Percentiles rank a stretch among this genome's conserved stretches.
Conservation (phyloP, 2,797 vertebrate genomes). For the Sebastes diaconus region DNA sequence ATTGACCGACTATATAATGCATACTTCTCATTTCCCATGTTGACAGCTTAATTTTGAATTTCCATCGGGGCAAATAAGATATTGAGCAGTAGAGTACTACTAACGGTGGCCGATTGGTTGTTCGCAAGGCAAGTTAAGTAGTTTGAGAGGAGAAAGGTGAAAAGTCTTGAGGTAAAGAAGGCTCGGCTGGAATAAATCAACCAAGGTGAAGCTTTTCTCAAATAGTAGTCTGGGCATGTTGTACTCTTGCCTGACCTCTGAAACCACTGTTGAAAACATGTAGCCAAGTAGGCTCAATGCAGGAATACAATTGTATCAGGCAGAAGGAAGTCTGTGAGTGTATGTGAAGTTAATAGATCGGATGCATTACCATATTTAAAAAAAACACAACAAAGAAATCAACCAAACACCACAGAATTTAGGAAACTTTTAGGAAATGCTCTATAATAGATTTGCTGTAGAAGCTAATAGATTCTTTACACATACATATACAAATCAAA, state of each 20-base stretch:
- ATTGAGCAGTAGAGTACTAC: not conserved
- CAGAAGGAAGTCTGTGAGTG: not conserved
- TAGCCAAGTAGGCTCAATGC: not conserved
- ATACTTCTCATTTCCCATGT: conserved; percentile 14
- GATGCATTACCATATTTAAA: not conserved
- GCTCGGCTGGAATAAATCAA: conserved; percentile 6
- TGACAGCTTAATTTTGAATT: not conserved
- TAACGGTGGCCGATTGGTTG: not conserved
- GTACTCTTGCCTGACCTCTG: not conserved
- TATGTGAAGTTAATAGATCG: not conserved
- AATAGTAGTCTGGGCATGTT: not conserved
- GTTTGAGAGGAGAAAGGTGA: conserved; percentile 8
- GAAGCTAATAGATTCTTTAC: not conserved
- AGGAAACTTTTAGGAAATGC: not conserved
- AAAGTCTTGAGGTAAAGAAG: conserved; percentile 1
- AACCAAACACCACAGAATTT: not conserved
- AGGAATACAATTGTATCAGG: not conserved
- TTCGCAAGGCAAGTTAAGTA: conserved; percentile 3
- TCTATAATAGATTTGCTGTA: not conserved
- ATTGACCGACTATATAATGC: not conserved
- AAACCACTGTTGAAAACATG: not conserved
- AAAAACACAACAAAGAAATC: not conserved
- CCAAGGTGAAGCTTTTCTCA: not conserved
- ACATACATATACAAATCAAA: not conserved
- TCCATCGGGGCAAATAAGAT: not conserved